These are phyloP conservation scores for Cheilosia pagana DNA, from an alignment of 2,888 invertebrate genomes.

Conservation along the genomic window DNA sequence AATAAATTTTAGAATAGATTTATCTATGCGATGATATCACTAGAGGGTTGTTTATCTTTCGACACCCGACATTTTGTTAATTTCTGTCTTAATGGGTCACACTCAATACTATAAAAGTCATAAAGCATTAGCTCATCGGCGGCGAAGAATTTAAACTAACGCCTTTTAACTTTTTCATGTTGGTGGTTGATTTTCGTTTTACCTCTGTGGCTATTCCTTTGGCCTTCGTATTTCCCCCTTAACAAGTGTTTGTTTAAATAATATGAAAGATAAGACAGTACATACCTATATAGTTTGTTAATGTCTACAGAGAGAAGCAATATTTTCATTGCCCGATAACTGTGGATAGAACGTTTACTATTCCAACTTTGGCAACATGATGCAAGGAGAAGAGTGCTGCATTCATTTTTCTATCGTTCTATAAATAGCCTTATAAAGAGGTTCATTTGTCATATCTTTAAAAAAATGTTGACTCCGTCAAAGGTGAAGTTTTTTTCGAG, in stretches of 20 bases:
- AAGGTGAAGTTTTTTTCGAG: too few species aligned
- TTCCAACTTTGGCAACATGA: too few species aligned
- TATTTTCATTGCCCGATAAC: background rate
- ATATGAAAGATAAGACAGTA: slow-evolving; percentile 9
- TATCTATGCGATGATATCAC: slow-evolving; percentile 65
- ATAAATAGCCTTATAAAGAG: too few species aligned
- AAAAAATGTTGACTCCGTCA: too few species aligned
- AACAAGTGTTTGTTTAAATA: background rate
- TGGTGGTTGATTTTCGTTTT: slow-evolving; percentile 6
- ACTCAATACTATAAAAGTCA: slow-evolving; percentile 1
- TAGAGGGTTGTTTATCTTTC: slow-evolving; percentile 32
- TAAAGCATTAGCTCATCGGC: slow-evolving; percentile 25
- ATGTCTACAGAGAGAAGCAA: background rate
- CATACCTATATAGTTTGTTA: background rate
- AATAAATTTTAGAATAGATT: slow-evolving; percentile 26
- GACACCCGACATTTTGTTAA: background rate
- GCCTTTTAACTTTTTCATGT: slow-evolving; percentile 8
- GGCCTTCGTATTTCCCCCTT: slow-evolving; percentile 3
- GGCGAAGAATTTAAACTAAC: slow-evolving; percentile 30
- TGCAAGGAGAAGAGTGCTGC: too few species aligned
- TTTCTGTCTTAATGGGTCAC: background rate
- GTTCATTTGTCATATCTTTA: too few species aligned
- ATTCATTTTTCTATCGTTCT: too few species aligned
- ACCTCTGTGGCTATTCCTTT: slow-evolving; percentile 10
- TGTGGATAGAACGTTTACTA: too few species aligned